A percentile compares a stretch with the other conserved stretches of the same genome.
Evolutionary conservation across 1,140 invertebrate species (phyloP).

Genomic region (Elysia chlorotica): DNA sequence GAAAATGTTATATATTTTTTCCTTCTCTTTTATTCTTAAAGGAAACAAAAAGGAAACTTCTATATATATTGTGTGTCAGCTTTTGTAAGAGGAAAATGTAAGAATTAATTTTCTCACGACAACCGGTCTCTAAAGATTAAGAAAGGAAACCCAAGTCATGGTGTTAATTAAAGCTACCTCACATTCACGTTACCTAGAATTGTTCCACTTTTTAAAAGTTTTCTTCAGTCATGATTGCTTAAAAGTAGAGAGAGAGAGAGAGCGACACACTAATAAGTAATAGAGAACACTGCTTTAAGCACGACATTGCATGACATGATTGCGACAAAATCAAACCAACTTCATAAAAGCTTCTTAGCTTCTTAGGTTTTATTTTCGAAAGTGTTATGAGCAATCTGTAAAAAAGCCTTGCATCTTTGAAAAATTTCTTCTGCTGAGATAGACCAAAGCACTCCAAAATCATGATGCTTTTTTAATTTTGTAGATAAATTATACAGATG

Average conservation of each 20-base stretch:
- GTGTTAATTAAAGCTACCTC: no score
- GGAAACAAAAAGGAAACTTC: no score
- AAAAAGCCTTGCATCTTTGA: background rate
- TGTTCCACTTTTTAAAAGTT: no score
- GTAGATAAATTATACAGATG: background rate
- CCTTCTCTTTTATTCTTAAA: no score
- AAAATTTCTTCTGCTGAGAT: background rate
- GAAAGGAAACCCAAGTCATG: no score
- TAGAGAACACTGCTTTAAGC: background rate
- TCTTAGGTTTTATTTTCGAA: background rate
- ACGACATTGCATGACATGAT: background rate
- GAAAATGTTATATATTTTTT: no score
- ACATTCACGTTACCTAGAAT: no score
- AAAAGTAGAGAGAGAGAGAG: conserved; percentile 3
- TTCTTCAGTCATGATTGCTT: no score
- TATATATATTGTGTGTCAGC: no score
- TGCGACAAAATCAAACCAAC: background rate
- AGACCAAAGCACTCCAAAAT: background rate
- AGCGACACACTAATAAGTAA: background rate
- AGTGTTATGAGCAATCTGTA: background rate
- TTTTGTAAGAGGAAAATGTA: no score
- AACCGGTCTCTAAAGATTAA: no score
- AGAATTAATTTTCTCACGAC: no score
- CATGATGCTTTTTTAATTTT: background rate
- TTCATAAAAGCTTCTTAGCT: background rate